Evolutionary conservation across 2,113 vertebrate genomes (phyloP).

Genomic region (Eulemur rufifrons): DNA sequence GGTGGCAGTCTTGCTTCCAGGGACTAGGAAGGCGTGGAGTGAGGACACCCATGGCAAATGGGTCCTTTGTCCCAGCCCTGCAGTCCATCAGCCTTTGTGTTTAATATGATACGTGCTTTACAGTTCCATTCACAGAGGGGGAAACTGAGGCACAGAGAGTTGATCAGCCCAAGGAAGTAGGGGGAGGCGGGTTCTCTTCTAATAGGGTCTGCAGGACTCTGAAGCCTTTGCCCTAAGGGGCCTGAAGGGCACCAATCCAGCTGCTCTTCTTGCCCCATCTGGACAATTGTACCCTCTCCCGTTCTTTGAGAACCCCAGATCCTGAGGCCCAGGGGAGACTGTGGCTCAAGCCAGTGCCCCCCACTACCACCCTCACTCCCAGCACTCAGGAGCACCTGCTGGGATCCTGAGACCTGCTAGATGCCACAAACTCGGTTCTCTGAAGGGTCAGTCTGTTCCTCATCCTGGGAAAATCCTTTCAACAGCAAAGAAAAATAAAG

Average conservation of each 20-base stretch:
- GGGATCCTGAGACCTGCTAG: background rate
- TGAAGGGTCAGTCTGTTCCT: background rate
- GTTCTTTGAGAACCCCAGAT: background rate
- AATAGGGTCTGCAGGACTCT: background rate
- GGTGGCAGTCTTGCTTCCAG: background rate
- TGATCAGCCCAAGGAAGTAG: background rate
- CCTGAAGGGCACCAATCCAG: background rate
- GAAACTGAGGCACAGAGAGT: background rate
- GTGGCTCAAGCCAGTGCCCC: background rate
- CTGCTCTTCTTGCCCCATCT: background rate
- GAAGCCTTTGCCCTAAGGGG: background rate
- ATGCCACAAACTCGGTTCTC: background rate
- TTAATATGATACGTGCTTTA: background rate
- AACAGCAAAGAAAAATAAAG: background rate
- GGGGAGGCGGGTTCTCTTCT: background rate
- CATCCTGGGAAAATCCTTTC: background rate
- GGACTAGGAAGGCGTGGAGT: background rate
- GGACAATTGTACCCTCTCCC: background rate
- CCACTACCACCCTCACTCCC: background rate
- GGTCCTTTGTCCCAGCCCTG: background rate
- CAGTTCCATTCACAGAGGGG: background rate
- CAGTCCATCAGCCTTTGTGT: background rate
- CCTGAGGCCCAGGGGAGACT: background rate
- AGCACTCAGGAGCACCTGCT: background rate
- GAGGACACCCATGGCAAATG: background rate